A percentile compares a stretch with the other conserved stretches of the same genome.
These are phyloP conservation scores for Ptiloglossa arizonensis DNA, from an alignment of 1,140 invertebrate species.

Conservation along the genomic window DNA sequence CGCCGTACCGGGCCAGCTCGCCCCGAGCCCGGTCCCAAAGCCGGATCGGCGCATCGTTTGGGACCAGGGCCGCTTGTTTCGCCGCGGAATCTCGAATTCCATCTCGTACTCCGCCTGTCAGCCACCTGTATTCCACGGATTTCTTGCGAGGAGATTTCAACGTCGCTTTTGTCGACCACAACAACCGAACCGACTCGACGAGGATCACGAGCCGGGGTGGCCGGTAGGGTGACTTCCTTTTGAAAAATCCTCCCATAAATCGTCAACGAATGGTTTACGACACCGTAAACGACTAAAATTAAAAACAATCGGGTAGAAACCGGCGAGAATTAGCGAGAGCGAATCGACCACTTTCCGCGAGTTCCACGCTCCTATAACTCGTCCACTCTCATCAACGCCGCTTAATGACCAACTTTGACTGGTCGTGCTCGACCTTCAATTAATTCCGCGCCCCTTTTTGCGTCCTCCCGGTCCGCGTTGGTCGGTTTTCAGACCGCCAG, in stretches of 20 bases:
- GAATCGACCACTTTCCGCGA: too few species aligned
- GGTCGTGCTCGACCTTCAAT: background rate
- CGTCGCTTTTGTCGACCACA: too few species aligned
- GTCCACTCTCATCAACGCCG: background rate
- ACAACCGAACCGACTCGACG: too few species aligned
- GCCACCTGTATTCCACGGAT: background rate
- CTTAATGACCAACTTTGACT: background rate
- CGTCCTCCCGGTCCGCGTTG: background rate
- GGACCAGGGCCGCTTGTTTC: conserved; percentile 61
- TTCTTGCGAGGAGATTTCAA: background rate
- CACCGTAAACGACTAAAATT: too few species aligned
- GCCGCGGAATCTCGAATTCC: conserved; percentile 38
- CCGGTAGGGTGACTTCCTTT: too few species aligned
- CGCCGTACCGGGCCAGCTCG: conserved; percentile 59
- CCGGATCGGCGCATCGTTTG: conserved; percentile 42
- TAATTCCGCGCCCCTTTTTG: conserved; percentile 7
- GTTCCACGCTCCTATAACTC: background rate
- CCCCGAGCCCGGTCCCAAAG: conserved; percentile 34
- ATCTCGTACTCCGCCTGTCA: conserved; percentile 6
- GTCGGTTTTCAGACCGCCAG: background rate
- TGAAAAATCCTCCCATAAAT: too few species aligned
- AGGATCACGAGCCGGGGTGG: too few species aligned
- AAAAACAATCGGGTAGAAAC: too few species aligned
- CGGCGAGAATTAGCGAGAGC: too few species aligned
- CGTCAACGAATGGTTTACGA: too few species aligned